Base-by-base conservation (phyloP, 2,888 invertebrate species). In the Trisateles emortualis region DNA sequence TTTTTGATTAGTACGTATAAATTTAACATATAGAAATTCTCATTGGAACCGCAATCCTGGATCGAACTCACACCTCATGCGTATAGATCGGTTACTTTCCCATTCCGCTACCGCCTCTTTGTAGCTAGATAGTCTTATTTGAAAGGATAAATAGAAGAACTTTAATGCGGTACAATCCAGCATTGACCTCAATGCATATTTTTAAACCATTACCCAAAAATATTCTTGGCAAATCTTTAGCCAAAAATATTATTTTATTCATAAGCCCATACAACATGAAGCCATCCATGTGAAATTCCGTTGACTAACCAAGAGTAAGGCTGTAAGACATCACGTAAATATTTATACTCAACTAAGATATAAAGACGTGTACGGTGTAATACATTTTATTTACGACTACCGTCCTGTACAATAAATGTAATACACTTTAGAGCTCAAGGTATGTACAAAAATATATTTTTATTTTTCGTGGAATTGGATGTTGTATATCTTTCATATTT, bases 381-480 rank as follows among this genome's bases (percentile, higher is more conserved):
- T 36, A 36, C 36, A 36, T 52, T 13, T 40, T 40, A 51, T 51
- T 46, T 47, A 64, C 41, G 51, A 47, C 14, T 40, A n/a, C 13
- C 10, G 42, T 30, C 19, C 42, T 51, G n/a, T 32, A 32, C 44
- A 58, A 40, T 58, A 51, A 49, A 39, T 17, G 19, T 36, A n/a
- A 36, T 36, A 36, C n/a, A 19, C 19, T 36, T 36, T 36, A 36
- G 36, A 36, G 35, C 36, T 17, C 19, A 19, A 36, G n/a, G 6
- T n/a, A 17, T 17, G 36, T 1, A 17, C 36, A n/a, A 17, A 36
- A 17, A 17, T 9, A 19, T n/a, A 36, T 36, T 17, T 36, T 36
- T 36, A 17, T 36, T 17, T 36, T 35, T 35, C 10, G 2, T 17
- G 9, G 17, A 14, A 36, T n/a, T n/a, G 13, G 32, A 14, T 36